Percentiles rank a stretch among this genome's conserved stretches.
These are phyloP conservation scores for Gymnodraco acuticeps DNA, from an alignment of 2,797 vertebrate genomes.

Conservation along the genomic window DNA sequence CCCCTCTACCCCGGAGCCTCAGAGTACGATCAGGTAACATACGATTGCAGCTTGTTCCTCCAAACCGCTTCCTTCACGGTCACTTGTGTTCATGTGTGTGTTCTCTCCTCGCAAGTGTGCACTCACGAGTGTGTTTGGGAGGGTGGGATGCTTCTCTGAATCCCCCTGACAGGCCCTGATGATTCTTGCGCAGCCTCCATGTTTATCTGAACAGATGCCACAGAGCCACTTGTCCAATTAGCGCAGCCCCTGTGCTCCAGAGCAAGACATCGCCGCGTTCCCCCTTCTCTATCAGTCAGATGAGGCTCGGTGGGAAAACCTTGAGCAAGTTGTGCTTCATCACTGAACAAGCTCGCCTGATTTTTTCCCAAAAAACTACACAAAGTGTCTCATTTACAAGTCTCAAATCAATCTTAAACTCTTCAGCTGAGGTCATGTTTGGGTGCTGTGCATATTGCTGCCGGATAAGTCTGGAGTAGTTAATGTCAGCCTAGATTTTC, in stretches of 20 bases:
- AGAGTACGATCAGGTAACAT: conserved; percentile 89
- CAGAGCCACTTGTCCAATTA: conserved; percentile 84
- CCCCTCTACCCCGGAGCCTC: conserved; percentile 97
- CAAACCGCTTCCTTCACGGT: neutral
- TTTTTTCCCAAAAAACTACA: conserved; percentile 49
- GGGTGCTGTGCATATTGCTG: conserved; percentile 28
- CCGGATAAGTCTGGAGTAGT: conserved; percentile 24
- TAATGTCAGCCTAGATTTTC: conserved; percentile 40
- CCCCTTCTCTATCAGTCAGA: conserved; percentile 64
- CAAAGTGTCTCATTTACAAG: conserved; percentile 60
- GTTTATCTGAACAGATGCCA: conserved; percentile 85
- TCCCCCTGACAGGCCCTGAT: conserved; percentile 68
- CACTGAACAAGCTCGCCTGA: conserved; percentile 60
- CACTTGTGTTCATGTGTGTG: neutral
- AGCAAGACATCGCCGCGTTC: conserved; percentile 71
- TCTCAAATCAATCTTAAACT: conserved; percentile 56
- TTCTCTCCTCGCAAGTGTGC: conserved; percentile 10
- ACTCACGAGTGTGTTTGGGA: conserved; percentile 27
- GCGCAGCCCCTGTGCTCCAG: conserved; percentile 75
- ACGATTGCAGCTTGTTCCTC: conserved; percentile 6
- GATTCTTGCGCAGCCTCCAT: conserved; percentile 68
- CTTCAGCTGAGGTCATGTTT: conserved; percentile 54
- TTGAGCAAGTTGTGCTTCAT: conserved; percentile 57
- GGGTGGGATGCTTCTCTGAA: conserved; percentile 53
- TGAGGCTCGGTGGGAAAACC: conserved; percentile 63